These are phyloP conservation scores for Hydractinia symbiolongicarpus DNA, from an alignment of 30 jellyfish, hydroid and myxozoan species.

Conservation along the genomic window DNA sequence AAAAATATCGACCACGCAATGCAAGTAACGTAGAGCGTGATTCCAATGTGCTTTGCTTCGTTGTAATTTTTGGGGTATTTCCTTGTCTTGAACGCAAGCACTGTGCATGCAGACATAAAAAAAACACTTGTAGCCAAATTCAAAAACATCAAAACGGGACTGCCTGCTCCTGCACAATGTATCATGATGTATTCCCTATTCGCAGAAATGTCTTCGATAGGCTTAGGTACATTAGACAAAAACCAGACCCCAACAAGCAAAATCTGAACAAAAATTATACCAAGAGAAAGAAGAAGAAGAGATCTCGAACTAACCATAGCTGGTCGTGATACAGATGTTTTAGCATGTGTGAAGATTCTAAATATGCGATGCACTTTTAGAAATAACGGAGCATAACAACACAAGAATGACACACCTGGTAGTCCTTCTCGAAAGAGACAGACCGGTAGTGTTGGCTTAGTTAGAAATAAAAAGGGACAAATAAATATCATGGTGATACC, in stretches of 20 bases:
- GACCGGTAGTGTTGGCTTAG: slow-evolving; percentile 47
- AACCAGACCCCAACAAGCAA: slow-evolving; percentile 72
- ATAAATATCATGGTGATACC: slow-evolving; percentile 51
- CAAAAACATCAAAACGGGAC: slow-evolving; percentile 40
- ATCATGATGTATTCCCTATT: slow-evolving; percentile 45
- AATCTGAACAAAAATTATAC: slow-evolving; percentile 40
- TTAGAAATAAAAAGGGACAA: slow-evolving; percentile 48
- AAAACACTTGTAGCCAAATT: slow-evolving; percentile 60
- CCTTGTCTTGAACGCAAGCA: slow-evolving; percentile 85
- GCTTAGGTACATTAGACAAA: slow-evolving; percentile 34
- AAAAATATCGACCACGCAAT: slow-evolving; percentile 49
- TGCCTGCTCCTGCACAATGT: slow-evolving; percentile 43
- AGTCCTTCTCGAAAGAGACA: slow-evolving; percentile 54
- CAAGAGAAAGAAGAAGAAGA: slow-evolving; percentile 52
- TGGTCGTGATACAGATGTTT: slow-evolving; percentile 54
- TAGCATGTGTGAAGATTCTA: slow-evolving; percentile 67
- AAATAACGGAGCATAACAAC: slow-evolving; percentile 69
- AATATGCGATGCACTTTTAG: slow-evolving; percentile 64
- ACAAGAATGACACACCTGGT: slow-evolving; percentile 53
- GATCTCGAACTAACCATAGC: slow-evolving; percentile 66
- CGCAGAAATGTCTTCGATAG: slow-evolving; percentile 44
- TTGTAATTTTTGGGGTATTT: slow-evolving; percentile 84
- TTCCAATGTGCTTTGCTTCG: slow-evolving; percentile 87
- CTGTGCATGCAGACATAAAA: slow-evolving; percentile 66
- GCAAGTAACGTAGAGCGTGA: slow-evolving; percentile 78